Conservation (phyloP, 1,140 invertebrate species). For the Lepeophtheirus salmonis region DNA sequence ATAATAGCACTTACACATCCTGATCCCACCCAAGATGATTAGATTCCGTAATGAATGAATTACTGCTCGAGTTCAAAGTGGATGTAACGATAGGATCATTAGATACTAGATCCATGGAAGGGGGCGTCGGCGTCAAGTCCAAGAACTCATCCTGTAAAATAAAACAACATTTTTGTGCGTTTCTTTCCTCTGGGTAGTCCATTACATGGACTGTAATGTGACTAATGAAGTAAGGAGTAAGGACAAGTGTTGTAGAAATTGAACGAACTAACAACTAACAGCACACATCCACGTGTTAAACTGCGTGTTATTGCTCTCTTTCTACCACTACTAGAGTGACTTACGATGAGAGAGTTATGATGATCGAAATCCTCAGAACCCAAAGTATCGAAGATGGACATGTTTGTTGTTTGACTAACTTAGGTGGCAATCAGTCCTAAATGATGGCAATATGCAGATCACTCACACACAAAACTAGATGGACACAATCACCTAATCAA, state of each 20-base stretch:
- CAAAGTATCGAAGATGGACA: neutral
- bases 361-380: neutral
- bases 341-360: neutral
- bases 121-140: neutral
- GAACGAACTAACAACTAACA: no score
- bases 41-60: neutral
- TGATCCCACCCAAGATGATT: neutral
- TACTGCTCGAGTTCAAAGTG: neutral
- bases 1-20: neutral
- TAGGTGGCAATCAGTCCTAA: no score
- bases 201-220: no score
- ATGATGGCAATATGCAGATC: no score
- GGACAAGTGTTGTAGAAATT: no score
- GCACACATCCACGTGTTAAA: no score
- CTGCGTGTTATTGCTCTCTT: no score
- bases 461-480: no score
- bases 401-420: no score
- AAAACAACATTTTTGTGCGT: neutral
- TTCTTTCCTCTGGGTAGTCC: no score
- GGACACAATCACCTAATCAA: no score
- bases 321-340: neutral
- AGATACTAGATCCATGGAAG: neutral
- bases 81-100: neutral
- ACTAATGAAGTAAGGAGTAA: neutral
- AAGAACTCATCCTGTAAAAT: neutral